A percentile compares a stretch with the other conserved stretches of the same genome.
These are phyloP conservation scores for Aleiodes testaceus DNA, from an alignment of 2,888 invertebrate species.

Conservation along the genomic window DNA sequence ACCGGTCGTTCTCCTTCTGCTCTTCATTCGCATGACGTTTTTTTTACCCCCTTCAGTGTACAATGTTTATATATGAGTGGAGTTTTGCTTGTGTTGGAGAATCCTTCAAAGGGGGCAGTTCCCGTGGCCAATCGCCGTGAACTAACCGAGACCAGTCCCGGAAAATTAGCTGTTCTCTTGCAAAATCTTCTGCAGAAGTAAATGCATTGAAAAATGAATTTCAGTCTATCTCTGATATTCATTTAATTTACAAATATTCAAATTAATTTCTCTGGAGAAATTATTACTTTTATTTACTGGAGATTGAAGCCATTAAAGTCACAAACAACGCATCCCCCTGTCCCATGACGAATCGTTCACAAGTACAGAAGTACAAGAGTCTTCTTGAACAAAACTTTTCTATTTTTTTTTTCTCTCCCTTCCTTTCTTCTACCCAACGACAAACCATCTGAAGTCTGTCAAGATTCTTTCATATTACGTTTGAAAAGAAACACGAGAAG, in stretches of 20 bases:
- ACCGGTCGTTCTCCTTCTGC: conserved; percentile 32
- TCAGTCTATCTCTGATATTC: too few species aligned
- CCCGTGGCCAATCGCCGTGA: conserved; percentile 23
- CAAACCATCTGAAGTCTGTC: conserved; percentile 27
- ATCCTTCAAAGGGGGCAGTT: conserved; percentile 24
- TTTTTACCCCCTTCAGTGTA: conserved; percentile 2
- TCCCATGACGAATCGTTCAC: background rate
- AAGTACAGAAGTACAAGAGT: background rate
- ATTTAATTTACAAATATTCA: too few species aligned
- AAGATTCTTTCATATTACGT: conserved; percentile 36
- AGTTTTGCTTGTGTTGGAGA: background rate
- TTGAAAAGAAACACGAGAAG: conserved; percentile 17
- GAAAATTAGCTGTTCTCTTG: conserved; percentile 14
- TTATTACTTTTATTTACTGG: background rate
- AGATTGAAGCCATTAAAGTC: background rate
- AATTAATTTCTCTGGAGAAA: too few species aligned
- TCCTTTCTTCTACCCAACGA: background rate
- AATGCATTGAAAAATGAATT: conserved; percentile 2
- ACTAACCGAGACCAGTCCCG: conserved; percentile 18
- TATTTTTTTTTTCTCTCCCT: background rate
- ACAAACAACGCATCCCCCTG: background rate
- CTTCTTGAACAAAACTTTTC: conserved; percentile 11
- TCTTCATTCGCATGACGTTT: conserved; percentile 23
- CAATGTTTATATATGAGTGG: background rate
- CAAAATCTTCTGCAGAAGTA: background rate